These are phyloP conservation scores for Eulemur rubriventer DNA, from an alignment of 2,797 vertebrate species.

Conservation along the genomic window DNA sequence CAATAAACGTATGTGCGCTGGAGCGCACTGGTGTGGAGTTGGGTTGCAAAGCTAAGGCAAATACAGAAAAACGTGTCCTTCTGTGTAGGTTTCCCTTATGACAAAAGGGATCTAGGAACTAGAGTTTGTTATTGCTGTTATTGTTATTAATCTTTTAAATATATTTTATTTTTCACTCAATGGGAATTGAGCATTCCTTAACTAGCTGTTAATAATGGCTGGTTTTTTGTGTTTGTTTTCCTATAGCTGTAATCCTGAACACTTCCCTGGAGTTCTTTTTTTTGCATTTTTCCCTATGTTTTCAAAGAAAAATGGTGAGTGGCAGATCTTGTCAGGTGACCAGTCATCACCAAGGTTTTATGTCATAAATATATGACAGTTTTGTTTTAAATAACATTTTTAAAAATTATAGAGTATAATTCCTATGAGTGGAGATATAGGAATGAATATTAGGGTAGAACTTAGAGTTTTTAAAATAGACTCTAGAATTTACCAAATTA, in stretches of 20 bases:
- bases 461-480: slow-evolving; percentile 2
- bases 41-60: not conserved
- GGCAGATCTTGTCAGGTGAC: not conserved
- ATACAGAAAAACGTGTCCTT: slow-evolving; percentile 61
- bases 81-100: slow-evolving; percentile 67
- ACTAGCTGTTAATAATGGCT: not conserved
- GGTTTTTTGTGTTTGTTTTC: not conserved
- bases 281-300: not conserved
- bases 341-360: not conserved
- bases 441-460: not conserved
- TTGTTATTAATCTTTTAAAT: not conserved
- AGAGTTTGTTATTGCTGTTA: not conserved
- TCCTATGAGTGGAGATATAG: slow-evolving; percentile 1
- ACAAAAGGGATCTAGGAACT: not conserved
- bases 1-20: slow-evolving; percentile 86
- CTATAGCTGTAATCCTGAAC: not conserved
- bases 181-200: not conserved
- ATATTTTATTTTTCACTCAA: not conserved
- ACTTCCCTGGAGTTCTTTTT: not conserved
- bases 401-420: not conserved
- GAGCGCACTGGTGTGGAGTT: slow-evolving; percentile 77
- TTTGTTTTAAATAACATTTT: not conserved
- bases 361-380: not conserved
- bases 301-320: not conserved
- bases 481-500: slow-evolving; percentile 47